Conservation (phyloP, 2,888 invertebrate species). For the Steinernema hermaphroditum region DNA sequence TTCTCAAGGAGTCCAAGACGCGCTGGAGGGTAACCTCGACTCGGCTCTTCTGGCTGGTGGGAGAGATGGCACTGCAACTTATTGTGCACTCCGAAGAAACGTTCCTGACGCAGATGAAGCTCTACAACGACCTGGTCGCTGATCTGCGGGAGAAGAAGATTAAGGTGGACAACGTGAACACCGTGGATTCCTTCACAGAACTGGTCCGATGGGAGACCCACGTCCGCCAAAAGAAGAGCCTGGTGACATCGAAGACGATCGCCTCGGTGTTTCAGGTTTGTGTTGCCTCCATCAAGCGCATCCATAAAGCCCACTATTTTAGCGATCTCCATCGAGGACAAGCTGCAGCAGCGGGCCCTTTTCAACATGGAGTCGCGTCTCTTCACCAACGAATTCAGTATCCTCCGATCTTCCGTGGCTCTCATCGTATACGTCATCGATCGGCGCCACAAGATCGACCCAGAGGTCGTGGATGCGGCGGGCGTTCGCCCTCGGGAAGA, state of each 20-base stretch:
- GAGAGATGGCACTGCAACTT: constrained; percentile 38
- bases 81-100: constrained; percentile 35
- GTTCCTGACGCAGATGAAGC: constrained; percentile 33
- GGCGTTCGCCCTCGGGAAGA: constrained; percentile 15
- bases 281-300: no score
- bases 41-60: constrained; percentile 34
- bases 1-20: background rate
- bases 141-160: constrained; percentile 15
- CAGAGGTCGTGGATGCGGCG: constrained; percentile 10
- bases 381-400: constrained; percentile 30
- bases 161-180: background rate
- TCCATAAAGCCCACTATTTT: no score
- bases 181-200: background rate
- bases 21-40: constrained; percentile 29
- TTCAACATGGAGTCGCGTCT: constrained; percentile 31
- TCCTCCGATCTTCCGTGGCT: constrained; percentile 33
- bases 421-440: constrained; percentile 30
- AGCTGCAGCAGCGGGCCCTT: constrained; percentile 36
- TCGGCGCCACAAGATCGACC: background rate
- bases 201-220: constrained; percentile 8
- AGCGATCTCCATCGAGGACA: constrained; percentile 38
- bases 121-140: constrained; percentile 14
- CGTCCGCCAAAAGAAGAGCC: constrained; percentile 21
- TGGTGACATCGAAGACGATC: constrained; percentile 37
- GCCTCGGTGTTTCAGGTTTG: constrained; percentile 34